Conservation (phyloP, 2,797 vertebrate species). For the Artibeus jamaicensis region DNA sequence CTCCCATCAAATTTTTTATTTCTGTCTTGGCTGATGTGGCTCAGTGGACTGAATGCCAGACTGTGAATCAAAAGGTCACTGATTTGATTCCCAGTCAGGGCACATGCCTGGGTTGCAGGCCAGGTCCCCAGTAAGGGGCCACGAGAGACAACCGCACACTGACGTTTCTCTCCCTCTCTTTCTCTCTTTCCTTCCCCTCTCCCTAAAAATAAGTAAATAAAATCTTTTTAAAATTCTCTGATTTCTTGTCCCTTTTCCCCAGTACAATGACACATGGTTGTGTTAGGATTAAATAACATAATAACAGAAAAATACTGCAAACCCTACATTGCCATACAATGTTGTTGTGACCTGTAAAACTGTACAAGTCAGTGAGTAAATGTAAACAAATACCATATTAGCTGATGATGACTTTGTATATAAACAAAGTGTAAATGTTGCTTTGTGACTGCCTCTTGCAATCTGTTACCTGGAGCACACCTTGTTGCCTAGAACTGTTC, state of each 20-base stretch:
- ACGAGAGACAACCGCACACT: no score
- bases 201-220: no score
- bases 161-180: no score
- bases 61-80: no score
- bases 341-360: background rate
- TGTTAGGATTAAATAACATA: constrained; percentile 7
- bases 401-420: background rate
- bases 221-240: no score
- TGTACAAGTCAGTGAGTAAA: background rate
- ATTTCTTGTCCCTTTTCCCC: background rate
- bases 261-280: background rate
- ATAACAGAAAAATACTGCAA: background rate
- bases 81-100: no score
- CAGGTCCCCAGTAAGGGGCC: no score
- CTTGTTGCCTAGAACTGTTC: background rate
- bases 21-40: no score
- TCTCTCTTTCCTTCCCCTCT: no score
- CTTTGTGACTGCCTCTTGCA: background rate
- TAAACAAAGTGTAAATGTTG: background rate
- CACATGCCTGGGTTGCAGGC: no score
- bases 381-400: background rate
- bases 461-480: background rate
- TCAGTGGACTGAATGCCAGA: no score
- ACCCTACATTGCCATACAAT: background rate
- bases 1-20: background rate